phyloP scores from a whole-genome alignment of 1,140 invertebrate genomes.

The Pararge aegeria region DNA sequence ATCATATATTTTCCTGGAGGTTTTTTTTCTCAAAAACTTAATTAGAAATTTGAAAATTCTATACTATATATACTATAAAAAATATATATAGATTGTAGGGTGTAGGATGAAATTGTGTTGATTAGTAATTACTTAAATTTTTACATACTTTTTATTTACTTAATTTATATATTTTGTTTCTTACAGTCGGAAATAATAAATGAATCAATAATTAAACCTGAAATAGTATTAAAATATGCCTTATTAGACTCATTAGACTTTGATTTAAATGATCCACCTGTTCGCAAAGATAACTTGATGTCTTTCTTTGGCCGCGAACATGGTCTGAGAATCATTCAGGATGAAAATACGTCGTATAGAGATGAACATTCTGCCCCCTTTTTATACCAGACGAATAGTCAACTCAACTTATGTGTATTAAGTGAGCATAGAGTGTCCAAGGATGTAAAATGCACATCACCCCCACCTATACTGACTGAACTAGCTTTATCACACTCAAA shows the following conservation, averaged over 20 bases:
- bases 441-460: slow-evolving; percentile 46
- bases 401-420: slow-evolving; percentile 84
- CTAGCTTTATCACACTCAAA: slow-evolving; percentile 71
- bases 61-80: too few species aligned
- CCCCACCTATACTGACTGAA: slow-evolving; percentile 61
- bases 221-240: slow-evolving; percentile 85
- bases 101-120: too few species aligned
- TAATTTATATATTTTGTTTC: slow-evolving; percentile 11
- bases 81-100: too few species aligned
- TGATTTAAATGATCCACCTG: slow-evolving; percentile 65
- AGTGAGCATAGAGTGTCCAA: slow-evolving; percentile 50
- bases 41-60: too few species aligned
- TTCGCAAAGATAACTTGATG: slow-evolving; percentile 68
- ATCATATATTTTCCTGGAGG: too few species aligned
- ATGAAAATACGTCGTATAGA: slow-evolving; percentile 81
- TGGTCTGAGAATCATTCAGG: slow-evolving; percentile 73
- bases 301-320: slow-evolving; percentile 76
- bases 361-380: slow-evolving; percentile 91
- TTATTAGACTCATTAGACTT: slow-evolving; percentile 71
- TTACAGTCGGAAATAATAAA: slow-evolving; percentile 83
- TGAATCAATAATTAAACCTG: slow-evolving; percentile 88
- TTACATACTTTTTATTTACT: too few species aligned
- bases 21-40: too few species aligned
- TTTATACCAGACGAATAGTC: slow-evolving; percentile 88
- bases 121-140: too few species aligned